Evolutionary conservation across 2,113 vertebrate species (phyloP), one percentile per base, ranked within the genome.

Genomic region (Calyptommatus sinebrachiatus): DNA sequence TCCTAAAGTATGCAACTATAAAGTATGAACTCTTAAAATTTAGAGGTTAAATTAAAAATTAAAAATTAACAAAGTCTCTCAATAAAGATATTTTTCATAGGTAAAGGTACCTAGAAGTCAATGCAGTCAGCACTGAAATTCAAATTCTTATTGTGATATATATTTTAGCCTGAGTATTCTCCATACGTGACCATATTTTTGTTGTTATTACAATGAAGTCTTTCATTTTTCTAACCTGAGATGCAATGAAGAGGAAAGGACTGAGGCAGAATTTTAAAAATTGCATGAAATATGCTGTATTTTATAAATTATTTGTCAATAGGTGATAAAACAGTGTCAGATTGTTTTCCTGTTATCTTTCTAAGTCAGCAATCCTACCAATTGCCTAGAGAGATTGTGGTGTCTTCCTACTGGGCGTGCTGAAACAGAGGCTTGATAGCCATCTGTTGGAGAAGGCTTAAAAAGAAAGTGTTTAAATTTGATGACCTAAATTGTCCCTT

Each of bases 1-100:
- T 73, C 6, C 20, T 83, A 79, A 77, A 63, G 72, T 31, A 35
- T 81, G 6, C 46, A 26, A 7, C 0, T 69, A 68, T 35, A 61
- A 31, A 62, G 7, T 81, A 72, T 0, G 29, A 45, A 74, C 29
- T 86, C 63, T 86, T 76, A 73, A 86, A 89, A 82, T 81, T 71
- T 5, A 3, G 29, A 3, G 2, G 69, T 70, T 86, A 68, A 81
- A 71, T 67, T 85, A 71, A 83, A 82, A 86, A 87, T 29, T 83
- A 80, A 80, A 83, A 71, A 68, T 79, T 66, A 66, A 4, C 0
- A 1, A 63, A 82, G 67, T 88, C 79, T 8, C 14, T 81, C 62
- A 69, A 53, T 16, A 60, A 10, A 1, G 41, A 66, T 80, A 71
- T 81, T 82, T 86, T 84, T 57, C 29, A 72, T 46, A 50, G 14